Evolutionary conservation across 1,140 invertebrate species (phyloP), one percentile per base, ranked within the genome.

Genomic region (Pseudomyrmex sp.): DNA sequence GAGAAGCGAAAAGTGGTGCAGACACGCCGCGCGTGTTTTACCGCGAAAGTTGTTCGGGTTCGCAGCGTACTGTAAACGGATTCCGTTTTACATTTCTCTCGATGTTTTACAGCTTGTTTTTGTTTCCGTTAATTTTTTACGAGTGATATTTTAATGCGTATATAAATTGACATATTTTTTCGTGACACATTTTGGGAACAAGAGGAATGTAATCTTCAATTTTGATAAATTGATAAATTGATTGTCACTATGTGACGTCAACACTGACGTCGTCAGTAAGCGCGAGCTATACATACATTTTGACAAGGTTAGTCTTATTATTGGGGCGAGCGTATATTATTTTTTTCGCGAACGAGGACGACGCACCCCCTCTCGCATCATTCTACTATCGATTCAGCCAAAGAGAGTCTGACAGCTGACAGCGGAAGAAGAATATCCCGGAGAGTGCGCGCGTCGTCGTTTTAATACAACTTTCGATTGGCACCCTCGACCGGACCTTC

Each of bases 401-500:
- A 58, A 59, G 70, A 69, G 44, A 69, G 44, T 13, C 35, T 63
- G 85, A 88, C 86, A 85, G 77, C 82, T 88, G 86, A 88, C 87
- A 88, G 65, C 82, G 66, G 72, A 88, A 88, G 87, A 88, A 84
- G 86, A 68, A 88, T 88, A 76, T 87, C 86, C 58, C 86, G 61
- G 52, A 52, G 48, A 35, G 9, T 52, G 72, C 82, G 86, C 58
- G 77, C 72, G 80, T 83, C 83, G 89, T 91, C 90, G 88, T 90
- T 92, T 91, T 92, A 91, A 91, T 91, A 92, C 91, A 91, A 92
- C 91, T 91, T 92, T 91, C 90, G 91, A 92, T 92, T 91, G 89
- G 91, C 90, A 91, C 87, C 88, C 89, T 88, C 90, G 87, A 61
- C 84, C 86, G 88, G 85, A 89, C 88, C 88, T 90, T 90, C 89